Conservation (phyloP, 2,888 invertebrate genomes). For the Acleris sparsana region DNA sequence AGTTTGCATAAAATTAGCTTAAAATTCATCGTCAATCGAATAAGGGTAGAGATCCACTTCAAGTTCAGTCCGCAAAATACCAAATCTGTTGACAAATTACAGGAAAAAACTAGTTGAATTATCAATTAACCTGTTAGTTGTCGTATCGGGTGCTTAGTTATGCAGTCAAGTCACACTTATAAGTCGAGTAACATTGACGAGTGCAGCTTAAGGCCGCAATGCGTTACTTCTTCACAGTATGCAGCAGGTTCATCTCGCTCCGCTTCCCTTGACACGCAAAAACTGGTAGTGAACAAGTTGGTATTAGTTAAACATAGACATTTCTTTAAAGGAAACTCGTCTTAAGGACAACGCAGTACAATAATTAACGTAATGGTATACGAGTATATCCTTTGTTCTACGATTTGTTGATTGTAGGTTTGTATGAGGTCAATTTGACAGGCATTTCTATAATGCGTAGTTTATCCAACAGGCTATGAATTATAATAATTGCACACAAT, state of each 20-base stretch:
- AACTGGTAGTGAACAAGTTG: slow-evolving; percentile 5
- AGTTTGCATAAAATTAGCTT: slow-evolving; percentile 3
- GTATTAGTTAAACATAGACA: slow-evolving; percentile 4
- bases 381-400: background rate
- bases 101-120: slow-evolving; percentile 43
- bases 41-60: slow-evolving; percentile 19
- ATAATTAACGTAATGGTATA: background rate
- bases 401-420: background rate
- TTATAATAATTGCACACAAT: too few species aligned
- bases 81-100: slow-evolving; percentile 40
- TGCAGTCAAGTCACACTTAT: slow-evolving; percentile 41
- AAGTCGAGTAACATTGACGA: slow-evolving; percentile 53
- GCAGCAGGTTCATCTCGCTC: slow-evolving; percentile 23
- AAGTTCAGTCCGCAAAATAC: slow-evolving; percentile 7
- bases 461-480: too few species aligned
- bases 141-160: slow-evolving; percentile 37
- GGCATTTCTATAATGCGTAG: too few species aligned
- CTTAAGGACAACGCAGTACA: background rate
- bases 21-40: slow-evolving; percentile 16
- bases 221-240: slow-evolving; percentile 12
- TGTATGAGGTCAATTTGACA: too few species aligned
- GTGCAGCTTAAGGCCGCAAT: slow-evolving; percentile 23
- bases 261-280: slow-evolving; percentile 31
- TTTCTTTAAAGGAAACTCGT: background rate
- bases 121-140: slow-evolving; percentile 46